Evolutionary conservation across 2,888 invertebrate species (phyloP).

Genomic region (Syritta pipiens): DNA sequence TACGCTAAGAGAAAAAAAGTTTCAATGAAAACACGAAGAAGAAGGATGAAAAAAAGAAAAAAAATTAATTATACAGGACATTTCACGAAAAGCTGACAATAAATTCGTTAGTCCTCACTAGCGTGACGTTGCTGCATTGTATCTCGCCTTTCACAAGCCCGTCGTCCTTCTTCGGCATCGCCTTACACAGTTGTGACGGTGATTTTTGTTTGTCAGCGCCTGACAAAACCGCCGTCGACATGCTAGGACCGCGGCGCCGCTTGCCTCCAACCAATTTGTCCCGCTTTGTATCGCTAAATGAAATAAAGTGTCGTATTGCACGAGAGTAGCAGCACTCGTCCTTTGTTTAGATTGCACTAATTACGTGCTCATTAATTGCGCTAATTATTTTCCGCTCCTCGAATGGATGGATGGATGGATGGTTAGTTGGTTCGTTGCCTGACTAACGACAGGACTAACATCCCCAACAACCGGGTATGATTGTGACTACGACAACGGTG

Average conservation of each 20-base stretch:
- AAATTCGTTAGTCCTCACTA: conserved; percentile 52
- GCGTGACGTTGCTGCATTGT: conserved; percentile 28
- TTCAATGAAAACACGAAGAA: no score
- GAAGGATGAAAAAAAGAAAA: background rate
- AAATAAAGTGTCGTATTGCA: conserved; percentile 68
- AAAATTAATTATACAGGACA: conserved; percentile 57
- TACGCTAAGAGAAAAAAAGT: background rate
- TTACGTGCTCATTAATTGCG: conserved; percentile 77
- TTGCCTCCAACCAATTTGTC: conserved; percentile 53
- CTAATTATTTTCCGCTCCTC: conserved; percentile 75
- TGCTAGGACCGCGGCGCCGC: background rate
- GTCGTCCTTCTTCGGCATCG: conserved; percentile 44
- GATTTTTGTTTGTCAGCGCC: conserved; percentile 32
- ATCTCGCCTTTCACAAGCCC: conserved; percentile 1
- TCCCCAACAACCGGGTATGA: background rate
- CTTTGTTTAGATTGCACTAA: conserved; percentile 73
- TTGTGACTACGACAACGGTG: background rate
- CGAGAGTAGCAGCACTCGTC: conserved; percentile 52
- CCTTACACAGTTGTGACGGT: conserved; percentile 19
- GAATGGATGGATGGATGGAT: conserved; percentile 58
- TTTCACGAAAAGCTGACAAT: conserved; percentile 54
- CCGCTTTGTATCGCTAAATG: conserved; percentile 61
- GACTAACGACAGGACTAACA: conserved; percentile 35
- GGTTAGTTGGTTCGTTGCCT: conserved; percentile 38
- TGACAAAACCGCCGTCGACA: conserved; percentile 25